Evolutionary conservation across 1,140 invertebrate genomes (phyloP).

Genomic region (Helicoverpa armigera): DNA sequence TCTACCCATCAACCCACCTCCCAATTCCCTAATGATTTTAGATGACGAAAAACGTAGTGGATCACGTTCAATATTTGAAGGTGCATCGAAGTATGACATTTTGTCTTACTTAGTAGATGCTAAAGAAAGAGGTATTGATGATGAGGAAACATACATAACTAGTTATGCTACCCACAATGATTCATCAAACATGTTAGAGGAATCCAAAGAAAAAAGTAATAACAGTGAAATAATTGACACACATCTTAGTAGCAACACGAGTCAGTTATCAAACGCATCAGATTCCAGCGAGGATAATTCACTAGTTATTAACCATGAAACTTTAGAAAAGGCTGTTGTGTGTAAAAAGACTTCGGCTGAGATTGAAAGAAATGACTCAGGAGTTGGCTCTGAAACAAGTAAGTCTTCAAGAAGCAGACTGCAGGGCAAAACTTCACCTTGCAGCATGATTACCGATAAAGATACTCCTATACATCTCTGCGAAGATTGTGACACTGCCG

Average conservation of each 20-base stretch:
- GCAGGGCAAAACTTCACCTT: conserved; percentile 86
- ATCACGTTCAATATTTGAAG: conserved; percentile 92
- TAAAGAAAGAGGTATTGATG: conserved; percentile 90
- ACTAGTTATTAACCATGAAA: conserved; percentile 87
- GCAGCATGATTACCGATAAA: conserved; percentile 78
- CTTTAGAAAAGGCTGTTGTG: conserved; percentile 84
- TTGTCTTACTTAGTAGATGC: conserved; percentile 95
- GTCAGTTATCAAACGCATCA: conserved; percentile 88
- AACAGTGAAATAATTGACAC: conserved; percentile 81
- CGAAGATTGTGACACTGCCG: conserved; percentile 92
- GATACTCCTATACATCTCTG: conserved; percentile 88
- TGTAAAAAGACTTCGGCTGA: conserved; percentile 87
- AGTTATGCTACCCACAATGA: conserved; percentile 87
- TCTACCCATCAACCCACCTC: conserved; percentile 91
- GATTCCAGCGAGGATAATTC: conserved; percentile 91
- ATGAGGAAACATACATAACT: conserved; percentile 88
- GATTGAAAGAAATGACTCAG: conserved; percentile 96
- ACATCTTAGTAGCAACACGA: conserved; percentile 87
- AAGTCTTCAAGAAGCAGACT: conserved; percentile 93
- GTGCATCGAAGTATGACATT: conserved; percentile 95
- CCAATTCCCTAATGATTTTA: conserved; percentile 85
- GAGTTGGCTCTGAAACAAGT: conserved; percentile 96
- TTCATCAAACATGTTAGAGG: conserved; percentile 86
- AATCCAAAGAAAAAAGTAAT: conserved; percentile 87
- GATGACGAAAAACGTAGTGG: conserved; percentile 89